Conservation (phyloP, 2,797 vertebrate genomes). For the Artibeus jamaicensis region DNA sequence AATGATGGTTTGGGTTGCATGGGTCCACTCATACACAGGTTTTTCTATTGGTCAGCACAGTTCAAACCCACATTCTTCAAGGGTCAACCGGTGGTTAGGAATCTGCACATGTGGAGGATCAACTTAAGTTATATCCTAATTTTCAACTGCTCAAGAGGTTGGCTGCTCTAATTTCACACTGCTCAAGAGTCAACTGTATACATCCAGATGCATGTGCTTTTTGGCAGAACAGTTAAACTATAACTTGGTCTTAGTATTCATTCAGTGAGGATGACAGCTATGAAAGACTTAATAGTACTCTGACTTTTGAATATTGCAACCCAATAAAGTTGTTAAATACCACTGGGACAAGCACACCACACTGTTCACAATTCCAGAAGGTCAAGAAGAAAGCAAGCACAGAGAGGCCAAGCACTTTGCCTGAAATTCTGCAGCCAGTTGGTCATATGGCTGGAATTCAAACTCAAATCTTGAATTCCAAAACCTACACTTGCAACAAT, state of each 20-base stretch:
- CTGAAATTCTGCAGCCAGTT: background rate
- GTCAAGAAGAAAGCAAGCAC: background rate
- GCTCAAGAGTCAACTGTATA: background rate
- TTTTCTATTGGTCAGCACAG: background rate
- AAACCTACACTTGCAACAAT: background rate
- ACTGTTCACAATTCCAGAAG: background rate
- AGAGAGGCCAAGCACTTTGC: background rate
- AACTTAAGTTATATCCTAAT: background rate
- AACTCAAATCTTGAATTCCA: background rate
- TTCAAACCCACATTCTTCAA: background rate
- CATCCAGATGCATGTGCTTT: background rate
- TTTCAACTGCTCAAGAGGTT: background rate
- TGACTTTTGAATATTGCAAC: background rate
- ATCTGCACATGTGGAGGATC: background rate
- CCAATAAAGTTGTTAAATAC: background rate
- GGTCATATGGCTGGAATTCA: background rate
- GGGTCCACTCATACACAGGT: background rate
- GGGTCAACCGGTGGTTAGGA: background rate
- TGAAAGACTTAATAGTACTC: background rate
- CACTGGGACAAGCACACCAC: background rate
- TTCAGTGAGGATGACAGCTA: background rate
- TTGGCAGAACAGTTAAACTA: background rate
- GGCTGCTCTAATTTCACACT: background rate
- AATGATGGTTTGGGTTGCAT: background rate
- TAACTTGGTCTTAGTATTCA: background rate